Percentiles rank a stretch among this genome's conserved stretches.
phyloP scores from a whole-genome alignment of 2,888 invertebrate genomes.

The Luffia ferchaultella region DNA sequence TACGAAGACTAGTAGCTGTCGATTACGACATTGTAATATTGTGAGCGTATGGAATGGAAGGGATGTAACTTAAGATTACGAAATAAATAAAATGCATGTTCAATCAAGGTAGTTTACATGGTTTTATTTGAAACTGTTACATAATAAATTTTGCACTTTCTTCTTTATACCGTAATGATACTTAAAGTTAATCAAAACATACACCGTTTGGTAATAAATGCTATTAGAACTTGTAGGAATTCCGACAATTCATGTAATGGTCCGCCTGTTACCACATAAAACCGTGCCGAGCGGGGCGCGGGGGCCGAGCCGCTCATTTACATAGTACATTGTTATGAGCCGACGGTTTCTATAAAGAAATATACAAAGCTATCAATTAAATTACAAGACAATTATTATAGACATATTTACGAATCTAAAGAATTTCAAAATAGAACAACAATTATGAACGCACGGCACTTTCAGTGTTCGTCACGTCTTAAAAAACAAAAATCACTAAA shows the following conservation, averaged over 20 bases:
- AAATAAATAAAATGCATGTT: conserved; percentile 29
- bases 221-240: conserved; percentile 55
- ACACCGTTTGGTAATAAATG: conserved; percentile 65
- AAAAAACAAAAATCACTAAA: conserved; percentile 38
- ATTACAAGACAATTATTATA: conserved; percentile 62
- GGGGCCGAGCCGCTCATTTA: conserved; percentile 10
- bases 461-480: conserved; percentile 45
- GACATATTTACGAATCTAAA: conserved; percentile 57
- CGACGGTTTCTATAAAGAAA: conserved; percentile 42
- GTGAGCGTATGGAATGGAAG: no score
- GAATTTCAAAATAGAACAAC: conserved; percentile 51
- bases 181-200: conserved; percentile 60
- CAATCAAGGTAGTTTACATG: conserved; percentile 58
- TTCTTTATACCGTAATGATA: conserved; percentile 47
- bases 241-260: conserved; percentile 40
- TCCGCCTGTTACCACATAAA: conserved; percentile 19
- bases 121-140: conserved; percentile 62
- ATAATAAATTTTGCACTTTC: conserved; percentile 64
- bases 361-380: conserved; percentile 66
- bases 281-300: not conserved
- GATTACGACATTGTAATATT: no score
- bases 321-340: conserved; percentile 32
- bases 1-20: not conserved
- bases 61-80: no score
- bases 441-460: conserved; percentile 53